phyloP scores from a whole-genome alignment of 2,797 vertebrate genomes.

The Xiphophorus birchmanni region DNA sequence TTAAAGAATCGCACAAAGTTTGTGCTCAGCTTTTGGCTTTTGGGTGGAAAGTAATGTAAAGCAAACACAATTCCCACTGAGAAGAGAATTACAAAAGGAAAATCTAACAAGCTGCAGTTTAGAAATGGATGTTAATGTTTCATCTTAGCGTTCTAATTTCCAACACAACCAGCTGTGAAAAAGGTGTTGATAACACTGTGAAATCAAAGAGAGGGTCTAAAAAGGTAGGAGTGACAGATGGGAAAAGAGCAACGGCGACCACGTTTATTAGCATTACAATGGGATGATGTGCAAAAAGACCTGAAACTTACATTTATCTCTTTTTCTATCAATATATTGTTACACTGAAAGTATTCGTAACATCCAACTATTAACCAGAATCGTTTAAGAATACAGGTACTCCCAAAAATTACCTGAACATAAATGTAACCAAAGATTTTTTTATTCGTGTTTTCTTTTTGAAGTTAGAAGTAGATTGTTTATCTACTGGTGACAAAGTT shows the following conservation, averaged over 20 bases:
- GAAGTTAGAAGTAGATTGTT: background rate
- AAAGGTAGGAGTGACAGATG: conserved; percentile 49
- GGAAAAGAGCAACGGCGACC: conserved; percentile 17
- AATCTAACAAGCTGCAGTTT: background rate
- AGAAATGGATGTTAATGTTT: conserved; percentile 20
- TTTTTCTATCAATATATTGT: background rate
- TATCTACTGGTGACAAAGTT: background rate
- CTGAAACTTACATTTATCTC: background rate
- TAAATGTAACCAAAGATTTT: background rate
- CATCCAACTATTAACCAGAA: background rate
- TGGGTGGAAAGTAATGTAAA: background rate
- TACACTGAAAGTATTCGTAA: background rate
- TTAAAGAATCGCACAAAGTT: conserved; percentile 1
- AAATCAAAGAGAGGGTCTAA: conserved; percentile 13
- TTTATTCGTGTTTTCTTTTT: background rate
- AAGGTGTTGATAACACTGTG: conserved; percentile 64
- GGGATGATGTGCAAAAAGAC: background rate
- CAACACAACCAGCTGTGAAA: conserved; percentile 38
- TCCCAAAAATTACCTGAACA: background rate
- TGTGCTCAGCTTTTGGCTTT: background rate
- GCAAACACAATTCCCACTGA: background rate
- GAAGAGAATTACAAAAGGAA: too few species aligned
- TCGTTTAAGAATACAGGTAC: background rate
- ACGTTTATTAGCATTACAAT: background rate
- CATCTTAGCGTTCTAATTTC: conserved; percentile 2